These are phyloP conservation scores for Acronicta leporina DNA, from an alignment of 2,888 invertebrate species.

Conservation along the genomic window DNA sequence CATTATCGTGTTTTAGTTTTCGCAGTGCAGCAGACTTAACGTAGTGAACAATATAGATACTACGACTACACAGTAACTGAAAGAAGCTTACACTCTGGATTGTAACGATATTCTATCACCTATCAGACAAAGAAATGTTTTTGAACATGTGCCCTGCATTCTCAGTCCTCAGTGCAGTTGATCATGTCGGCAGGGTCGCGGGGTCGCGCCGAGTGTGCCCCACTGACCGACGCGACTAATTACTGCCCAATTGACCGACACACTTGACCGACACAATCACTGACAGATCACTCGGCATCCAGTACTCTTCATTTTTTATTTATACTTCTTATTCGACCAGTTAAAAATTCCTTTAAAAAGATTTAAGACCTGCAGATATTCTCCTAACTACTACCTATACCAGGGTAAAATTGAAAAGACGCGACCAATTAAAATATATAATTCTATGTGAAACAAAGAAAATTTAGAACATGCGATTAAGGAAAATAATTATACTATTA, in stretches of 20 bases:
- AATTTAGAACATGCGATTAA: no score
- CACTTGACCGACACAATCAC: constrained; percentile 45
- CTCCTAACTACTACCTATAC: not conserved
- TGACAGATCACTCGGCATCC: constrained; percentile 6
- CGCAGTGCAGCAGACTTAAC: no score
- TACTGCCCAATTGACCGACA: constrained; percentile 60
- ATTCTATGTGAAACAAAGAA: no score
- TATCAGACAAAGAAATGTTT: no score
- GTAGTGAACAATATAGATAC: no score
- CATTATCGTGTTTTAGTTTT: no score
- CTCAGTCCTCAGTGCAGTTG: not conserved
- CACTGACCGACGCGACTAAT: constrained; percentile 53
- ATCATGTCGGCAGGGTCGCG: constrained; percentile 1
- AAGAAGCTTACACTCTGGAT: no score
- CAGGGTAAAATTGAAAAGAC: no score
- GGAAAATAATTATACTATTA: no score
- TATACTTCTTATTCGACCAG: not conserved
- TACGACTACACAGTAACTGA: no score
- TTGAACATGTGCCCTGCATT: not conserved
- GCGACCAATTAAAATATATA: no score
- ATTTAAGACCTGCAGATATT: not conserved
- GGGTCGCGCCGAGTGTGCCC: constrained; percentile 18
- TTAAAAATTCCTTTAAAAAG: not conserved
- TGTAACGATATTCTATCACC: no score
- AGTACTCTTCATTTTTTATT: constrained; percentile 3